These are phyloP conservation scores for Manis javanica DNA, from an alignment of 2,797 vertebrate species.

Conservation along the genomic window DNA sequence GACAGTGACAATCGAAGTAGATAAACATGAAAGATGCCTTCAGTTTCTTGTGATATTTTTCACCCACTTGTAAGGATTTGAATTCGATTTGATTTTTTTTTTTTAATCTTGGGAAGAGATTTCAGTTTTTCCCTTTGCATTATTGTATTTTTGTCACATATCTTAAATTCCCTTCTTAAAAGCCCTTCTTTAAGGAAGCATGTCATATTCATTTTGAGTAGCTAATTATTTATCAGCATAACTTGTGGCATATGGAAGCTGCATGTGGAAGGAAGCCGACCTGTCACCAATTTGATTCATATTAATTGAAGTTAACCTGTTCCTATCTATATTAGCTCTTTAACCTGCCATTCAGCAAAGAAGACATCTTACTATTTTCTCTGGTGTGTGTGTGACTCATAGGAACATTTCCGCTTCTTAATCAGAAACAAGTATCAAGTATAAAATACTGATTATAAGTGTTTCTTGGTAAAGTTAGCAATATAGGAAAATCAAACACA, in stretches of 20 bases:
- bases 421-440: not conserved
- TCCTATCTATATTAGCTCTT: slow-evolving; percentile 42
- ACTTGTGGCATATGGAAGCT: slow-evolving; percentile 66
- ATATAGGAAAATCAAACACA: not conserved
- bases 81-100: not conserved
- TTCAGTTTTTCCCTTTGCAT: slow-evolving; percentile 33
- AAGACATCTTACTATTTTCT: not conserved
- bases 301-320: slow-evolving; percentile 26
- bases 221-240: slow-evolving; percentile 33
- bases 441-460: not conserved
- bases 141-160: not conserved
- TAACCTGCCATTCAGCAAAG: slow-evolving; percentile 29
- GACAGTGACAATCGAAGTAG: slow-evolving; percentile 43
- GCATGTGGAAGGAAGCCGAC: not conserved
- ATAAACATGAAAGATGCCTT: not conserved
- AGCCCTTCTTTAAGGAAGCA: not conserved
- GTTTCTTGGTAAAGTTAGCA: not conserved
- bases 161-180: slow-evolving; percentile 33
- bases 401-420: not conserved
- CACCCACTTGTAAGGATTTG: not conserved
- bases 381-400: not conserved
- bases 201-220: slow-evolving; percentile 39
- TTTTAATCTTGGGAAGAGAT: not conserved
- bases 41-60: not conserved
- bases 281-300: slow-evolving; percentile 1